Evolutionary conservation across 2,888 invertebrate genomes (phyloP), one percentile per base, ranked within the genome.

Genomic region (Acanthosoma haemorrhoidale): DNA sequence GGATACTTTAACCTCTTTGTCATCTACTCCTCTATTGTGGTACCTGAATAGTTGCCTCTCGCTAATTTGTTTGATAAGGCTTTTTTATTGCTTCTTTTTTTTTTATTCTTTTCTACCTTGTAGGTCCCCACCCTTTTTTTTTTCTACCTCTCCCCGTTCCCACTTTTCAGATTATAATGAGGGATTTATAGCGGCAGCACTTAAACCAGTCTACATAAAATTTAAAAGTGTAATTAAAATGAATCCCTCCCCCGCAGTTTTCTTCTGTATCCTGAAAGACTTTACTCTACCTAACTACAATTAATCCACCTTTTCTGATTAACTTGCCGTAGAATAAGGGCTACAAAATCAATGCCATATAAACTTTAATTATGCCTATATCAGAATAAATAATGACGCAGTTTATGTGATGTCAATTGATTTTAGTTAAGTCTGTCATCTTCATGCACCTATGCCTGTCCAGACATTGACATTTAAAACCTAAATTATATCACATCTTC

Each of bases 1-100:
- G 59, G 59, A 59, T 59, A 34, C 59, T 59, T 34, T 59, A 59
- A 59, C 59, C 59, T 59, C 59, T 59, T 59, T 59, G 59, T 59
- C 59, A 59, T 59, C 59, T 34, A 31, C 11, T 13, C 58, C 31
- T 59, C 59, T 16, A 32, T 59, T 59, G 59, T 59, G 4, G 1
- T 59, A 32, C 59, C 34, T 59, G 3, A 59, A 59, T 59, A 59
- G 31, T 59, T 59, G 16, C n/a, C n/a, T 31, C 32, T 59, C 18
- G 59, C 32, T 59, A 59, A 59, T 59, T 59, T 59, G 16, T 59
- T 59, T 59, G 59, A 59, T 59, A 34, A 59, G 59, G 59, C 32
- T 31, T 59, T 59, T 59, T 34, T 34, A 32, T 59, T 31, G 31
- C 59, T 32, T 51, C 29, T 51, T 43, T 51, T 51, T 59, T 18